phyloP scores from a whole-genome alignment of 2,797 vertebrate genomes.

The Anguilla anguilla region DNA sequence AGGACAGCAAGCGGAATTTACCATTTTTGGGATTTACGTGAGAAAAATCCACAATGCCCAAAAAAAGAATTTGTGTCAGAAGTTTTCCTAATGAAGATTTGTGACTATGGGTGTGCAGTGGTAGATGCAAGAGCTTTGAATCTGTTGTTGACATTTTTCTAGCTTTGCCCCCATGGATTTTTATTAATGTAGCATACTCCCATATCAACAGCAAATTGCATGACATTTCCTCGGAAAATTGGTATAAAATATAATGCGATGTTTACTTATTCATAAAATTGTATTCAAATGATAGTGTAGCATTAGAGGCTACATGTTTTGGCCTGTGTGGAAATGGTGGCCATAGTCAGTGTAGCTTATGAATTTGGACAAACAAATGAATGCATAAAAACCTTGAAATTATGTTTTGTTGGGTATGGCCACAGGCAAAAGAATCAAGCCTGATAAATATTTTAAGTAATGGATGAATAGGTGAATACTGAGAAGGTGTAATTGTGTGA shows the following conservation, averaged over 20 bases:
- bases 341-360: background rate
- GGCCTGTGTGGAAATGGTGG: background rate
- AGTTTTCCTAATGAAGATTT: slow-evolving; percentile 25
- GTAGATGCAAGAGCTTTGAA: background rate
- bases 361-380: background rate
- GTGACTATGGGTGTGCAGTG: slow-evolving; percentile 1
- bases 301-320: background rate
- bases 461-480: background rate
- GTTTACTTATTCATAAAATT: background rate
- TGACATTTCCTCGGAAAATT: background rate
- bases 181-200: background rate
- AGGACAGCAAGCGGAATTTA: background rate
- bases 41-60: slow-evolving; percentile 25
- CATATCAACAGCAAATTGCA: background rate
- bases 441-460: background rate
- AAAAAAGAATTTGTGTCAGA: slow-evolving; percentile 29
- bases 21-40: slow-evolving; percentile 17
- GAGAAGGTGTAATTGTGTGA: background rate
- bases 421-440: background rate
- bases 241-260: background rate
- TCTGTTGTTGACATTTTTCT: background rate
- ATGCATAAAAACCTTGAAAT: background rate
- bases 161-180: background rate
- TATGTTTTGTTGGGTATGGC: background rate
- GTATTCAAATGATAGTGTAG: background rate